A percentile compares a stretch with the other conserved stretches of the same genome.
Conservation (phyloP, 2,888 invertebrate species). For the Polydrusus cervinus region DNA sequence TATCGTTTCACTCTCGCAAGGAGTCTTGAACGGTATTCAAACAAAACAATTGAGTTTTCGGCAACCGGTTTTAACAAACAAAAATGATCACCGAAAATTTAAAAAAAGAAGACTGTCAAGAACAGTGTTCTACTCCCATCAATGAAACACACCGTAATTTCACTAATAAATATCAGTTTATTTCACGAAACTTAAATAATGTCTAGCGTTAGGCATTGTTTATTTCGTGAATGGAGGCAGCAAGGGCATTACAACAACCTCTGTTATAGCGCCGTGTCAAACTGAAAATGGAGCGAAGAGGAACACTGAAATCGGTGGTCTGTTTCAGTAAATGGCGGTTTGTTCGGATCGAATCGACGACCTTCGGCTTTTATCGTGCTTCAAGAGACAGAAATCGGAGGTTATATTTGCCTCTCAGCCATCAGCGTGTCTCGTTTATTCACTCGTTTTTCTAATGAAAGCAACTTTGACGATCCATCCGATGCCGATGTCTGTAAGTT, state of each 20-base stretch:
- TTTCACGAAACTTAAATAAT: conserved; percentile 35
- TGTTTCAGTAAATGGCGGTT: conserved; percentile 61
- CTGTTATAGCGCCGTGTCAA: conserved; percentile 55
- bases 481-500: conserved; percentile 38
- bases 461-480: conserved; percentile 42
- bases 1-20: background rate
- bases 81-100: conserved; percentile 7
- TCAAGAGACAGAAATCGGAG: conserved; percentile 56
- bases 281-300: conserved; percentile 58
- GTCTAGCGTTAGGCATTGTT: conserved; percentile 59
- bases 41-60: background rate
- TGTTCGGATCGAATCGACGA: conserved; percentile 49
- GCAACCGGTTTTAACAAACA: background rate
- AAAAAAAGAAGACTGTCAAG: conserved; percentile 12
- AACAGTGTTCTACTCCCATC: conserved; percentile 16
- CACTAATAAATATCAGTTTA: conserved; percentile 28
- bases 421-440: conserved; percentile 44
- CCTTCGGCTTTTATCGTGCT: conserved; percentile 51
- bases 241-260: conserved; percentile 45
- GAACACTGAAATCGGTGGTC: conserved; percentile 50
- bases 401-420: conserved; percentile 44
- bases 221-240: conserved; percentile 56
- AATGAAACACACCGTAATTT: conserved; percentile 25
- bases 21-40: background rate
- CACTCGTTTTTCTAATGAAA: conserved; percentile 41